Base-by-base conservation (phyloP, 64 coral and sea anemone species). In the Orbicella faveolata region DNA sequence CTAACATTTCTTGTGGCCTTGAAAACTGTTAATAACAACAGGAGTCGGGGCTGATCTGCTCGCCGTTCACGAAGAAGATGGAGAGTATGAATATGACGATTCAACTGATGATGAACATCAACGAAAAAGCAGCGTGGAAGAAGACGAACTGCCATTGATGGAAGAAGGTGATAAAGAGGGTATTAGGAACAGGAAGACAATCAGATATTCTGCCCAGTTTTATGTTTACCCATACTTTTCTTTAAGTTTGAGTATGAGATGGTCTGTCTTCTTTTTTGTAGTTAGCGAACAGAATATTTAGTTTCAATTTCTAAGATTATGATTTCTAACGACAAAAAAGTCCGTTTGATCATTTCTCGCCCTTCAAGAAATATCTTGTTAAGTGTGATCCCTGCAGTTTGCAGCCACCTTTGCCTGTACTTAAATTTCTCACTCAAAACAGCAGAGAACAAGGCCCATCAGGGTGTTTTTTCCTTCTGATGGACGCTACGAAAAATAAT, bases 1-100 rank as follows among this genome's bases (percentile, higher is more conserved):
- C 4, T 84, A 84, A 84, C 81, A 69, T 68, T 41, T 70, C 81
- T 62, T 82, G 57, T 84, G 34, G 81, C 81, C 20, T 84, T 84
- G 36, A 69, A 48, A 63, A 69, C 61, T 84, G 30, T 41, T 44
- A 41, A 84, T 26, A 39, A 69, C 18, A 68, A 41, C 81, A 84
- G 81, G 81, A 65, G 20, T 14, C 34, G 63, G 67, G 67, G n/a
- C 67, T 70, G 67, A 70, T 25, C n/a, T 84, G 62, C 19, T 41
- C 19, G 63, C 36, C 63, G 35, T 84, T 37, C 20, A 84, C n/a
- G 81, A 84, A 84, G 81, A 44, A 20, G 81, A 84, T 21, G 62
- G 68, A 14, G 61, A 84, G 18, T 68, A 39, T 37, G 63, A 63
- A 16, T 64, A 63, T 63, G 35, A 68, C 63, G 35, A 68, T 51